Evolutionary conservation across 2,113 vertebrate species (phyloP).

Genomic region (Ursus arctos): DNA sequence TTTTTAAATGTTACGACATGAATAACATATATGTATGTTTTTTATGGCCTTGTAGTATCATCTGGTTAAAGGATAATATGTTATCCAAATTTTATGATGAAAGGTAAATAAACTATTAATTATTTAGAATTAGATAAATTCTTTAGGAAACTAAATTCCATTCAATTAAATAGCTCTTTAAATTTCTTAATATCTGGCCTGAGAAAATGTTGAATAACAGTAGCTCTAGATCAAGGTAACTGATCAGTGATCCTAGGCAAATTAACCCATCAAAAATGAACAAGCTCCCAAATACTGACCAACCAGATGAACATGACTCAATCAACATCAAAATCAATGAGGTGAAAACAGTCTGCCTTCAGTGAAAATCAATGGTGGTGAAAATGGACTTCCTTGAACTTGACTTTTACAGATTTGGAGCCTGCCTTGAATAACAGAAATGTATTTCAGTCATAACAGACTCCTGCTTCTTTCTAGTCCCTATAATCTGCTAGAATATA

Average conservation of each 20-base stretch:
- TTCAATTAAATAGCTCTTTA: neutral
- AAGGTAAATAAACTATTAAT: neutral
- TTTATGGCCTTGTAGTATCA: neutral
- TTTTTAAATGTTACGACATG: neutral
- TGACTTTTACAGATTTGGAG: constrained; percentile 77
- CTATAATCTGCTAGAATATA: neutral
- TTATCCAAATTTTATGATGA: neutral
- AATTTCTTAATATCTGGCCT: neutral
- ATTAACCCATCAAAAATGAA: constrained; percentile 78
- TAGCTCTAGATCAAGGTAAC: constrained; percentile 38
- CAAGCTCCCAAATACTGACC: constrained; percentile 71
- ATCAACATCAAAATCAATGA: constrained; percentile 82
- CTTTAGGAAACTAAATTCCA: neutral
- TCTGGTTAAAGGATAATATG: neutral
- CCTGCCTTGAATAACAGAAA: constrained; percentile 64
- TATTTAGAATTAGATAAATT: neutral
- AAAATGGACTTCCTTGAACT: constrained; percentile 80
- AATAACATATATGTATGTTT: neutral
- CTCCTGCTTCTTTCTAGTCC: neutral
- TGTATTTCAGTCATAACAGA: constrained; percentile 33
- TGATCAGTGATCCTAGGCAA: constrained; percentile 75
- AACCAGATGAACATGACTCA: constrained; percentile 74
- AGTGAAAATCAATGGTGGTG: constrained; percentile 80
- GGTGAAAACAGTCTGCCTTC: constrained; percentile 73
- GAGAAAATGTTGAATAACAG: constrained; percentile 48